A percentile compares a stretch with the other conserved stretches of the same genome.
phyloP scores from a whole-genome alignment of 1,140 invertebrate species.

The Pogonomyrmex barbatus region DNA sequence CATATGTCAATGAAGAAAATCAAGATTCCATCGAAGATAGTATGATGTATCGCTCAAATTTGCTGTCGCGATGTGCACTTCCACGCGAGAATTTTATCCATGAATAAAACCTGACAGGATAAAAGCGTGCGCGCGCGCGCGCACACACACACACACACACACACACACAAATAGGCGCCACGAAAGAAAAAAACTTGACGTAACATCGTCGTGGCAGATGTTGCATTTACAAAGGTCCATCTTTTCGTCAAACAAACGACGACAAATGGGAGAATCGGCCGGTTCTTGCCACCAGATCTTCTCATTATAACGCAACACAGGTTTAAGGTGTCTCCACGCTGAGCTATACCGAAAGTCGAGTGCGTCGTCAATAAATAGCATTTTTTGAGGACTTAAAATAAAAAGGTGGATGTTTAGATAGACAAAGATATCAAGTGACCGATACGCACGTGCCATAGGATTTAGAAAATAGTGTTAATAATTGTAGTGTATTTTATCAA shows the following conservation, averaged over 20 bases:
- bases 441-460: background rate
- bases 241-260: constrained; percentile 33
- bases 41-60: background rate
- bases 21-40: background rate
- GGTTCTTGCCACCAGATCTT: constrained; percentile 28
- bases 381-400: background rate
- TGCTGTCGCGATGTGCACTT: background rate
- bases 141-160: too few relatives aligned
- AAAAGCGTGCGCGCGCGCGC: background rate
- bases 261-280: constrained; percentile 25
- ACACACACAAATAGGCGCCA: constrained; percentile 4
- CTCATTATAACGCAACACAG: constrained; percentile 44
- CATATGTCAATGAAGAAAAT: background rate
- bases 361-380: background rate
- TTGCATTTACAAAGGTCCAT: constrained; percentile 51
- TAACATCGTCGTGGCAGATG: constrained; percentile 60
- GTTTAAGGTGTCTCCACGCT: constrained; percentile 38
- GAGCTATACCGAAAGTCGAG: background rate
- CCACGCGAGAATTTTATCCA: background rate
- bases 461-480: background rate
- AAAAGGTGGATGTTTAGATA: background rate
- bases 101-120: background rate
- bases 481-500: background rate
- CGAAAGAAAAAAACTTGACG: constrained; percentile 32
- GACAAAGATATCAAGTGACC: background rate